phyloP scores from a whole-genome alignment of 1,140 invertebrate genomes.

The Pseudachorutes palmiensis region DNA sequence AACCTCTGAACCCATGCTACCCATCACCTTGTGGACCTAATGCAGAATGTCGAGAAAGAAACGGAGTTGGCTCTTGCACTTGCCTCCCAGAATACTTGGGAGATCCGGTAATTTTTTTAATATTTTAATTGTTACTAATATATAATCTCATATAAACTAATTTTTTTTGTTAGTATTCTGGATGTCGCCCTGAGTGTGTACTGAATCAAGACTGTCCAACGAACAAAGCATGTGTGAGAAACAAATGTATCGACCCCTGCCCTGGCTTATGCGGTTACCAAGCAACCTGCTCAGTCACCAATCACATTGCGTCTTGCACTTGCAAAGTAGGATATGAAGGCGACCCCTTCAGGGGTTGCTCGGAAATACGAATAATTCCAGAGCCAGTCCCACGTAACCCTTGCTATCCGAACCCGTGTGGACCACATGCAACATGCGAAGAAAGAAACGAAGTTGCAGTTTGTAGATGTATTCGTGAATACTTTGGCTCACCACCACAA shows the following conservation, averaged over 20 bases:
- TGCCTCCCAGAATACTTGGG: slow-evolving; percentile 45
- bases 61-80: background rate
- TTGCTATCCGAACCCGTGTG: slow-evolving; percentile 49
- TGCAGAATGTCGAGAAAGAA: slow-evolving; percentile 52
- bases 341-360: background rate
- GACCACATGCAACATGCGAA: slow-evolving; percentile 63
- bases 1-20: slow-evolving; percentile 45
- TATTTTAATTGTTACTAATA: too few species aligned
- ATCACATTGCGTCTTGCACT: slow-evolving; percentile 54
- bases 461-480: slow-evolving; percentile 59
- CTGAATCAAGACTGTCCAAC: slow-evolving; percentile 55
- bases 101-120: slow-evolving; percentile 64
- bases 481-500: slow-evolving; percentile 52
- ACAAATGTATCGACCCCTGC: slow-evolving; percentile 69
- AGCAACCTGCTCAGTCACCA: slow-evolving; percentile 55
- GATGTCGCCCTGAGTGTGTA: slow-evolving; percentile 41
- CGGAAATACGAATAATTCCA: background rate
- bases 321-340: background rate
- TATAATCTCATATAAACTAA: background rate
- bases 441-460: slow-evolving; percentile 55
- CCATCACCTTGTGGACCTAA: slow-evolving; percentile 69
- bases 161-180: slow-evolving; percentile 27
- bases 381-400: too few species aligned
- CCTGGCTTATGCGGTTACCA: slow-evolving; percentile 48
- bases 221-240: slow-evolving; percentile 62